Base-by-base conservation (phyloP, 2,113 vertebrate genomes). In the Pedetes capensis region DNA sequence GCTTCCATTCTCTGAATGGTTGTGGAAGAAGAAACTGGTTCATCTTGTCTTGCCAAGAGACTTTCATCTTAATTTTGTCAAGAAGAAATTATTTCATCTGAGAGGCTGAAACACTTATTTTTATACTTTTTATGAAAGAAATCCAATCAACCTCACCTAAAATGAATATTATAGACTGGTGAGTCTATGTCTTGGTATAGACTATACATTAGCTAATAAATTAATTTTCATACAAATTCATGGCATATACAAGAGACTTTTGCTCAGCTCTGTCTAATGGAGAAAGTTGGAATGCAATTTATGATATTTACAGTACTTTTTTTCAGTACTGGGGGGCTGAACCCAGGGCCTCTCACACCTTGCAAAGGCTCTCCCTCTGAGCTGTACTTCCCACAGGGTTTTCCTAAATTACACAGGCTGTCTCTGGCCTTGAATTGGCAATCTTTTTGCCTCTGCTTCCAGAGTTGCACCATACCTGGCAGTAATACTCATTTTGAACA, bases 11-110 rank as follows among this genome's bases (percentile, higher is more conserved):
- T 84, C 71, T 85, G 82, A 55, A 59, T 96, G 66, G 92, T 69
- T 92, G 13, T 39, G 8, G 18, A 59, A 80, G 12, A 96, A 32
- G 92, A 66, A 69, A 96, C 95, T 82, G 57, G 23, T 13, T 78
- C 18, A 29, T 61, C 47, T 89, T 39, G 7, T 90, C 61, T 64
- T 93, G 29, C n/a, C 94, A 53, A 72, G 27, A 66, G 74, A 92
- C 5, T 84, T 96, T 69, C 47, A 81, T 82, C 91, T 95, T 95
- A 87, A 74, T 95, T 93, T 93, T 92, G 68, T 95, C 81, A 92
- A 81, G 78, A 92, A 37, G 22, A 90, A 34, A 85, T 75, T 32
- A 66, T 88, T 94, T 95, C 75, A 93, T 69, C 39, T 23, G 23
- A 59, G 17, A 32, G 23, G 4, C 66, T 11, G 78, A 88, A 74